Base-by-base conservation (phyloP, 2,797 vertebrate species). In the Oreochromis mossambicus region DNA sequence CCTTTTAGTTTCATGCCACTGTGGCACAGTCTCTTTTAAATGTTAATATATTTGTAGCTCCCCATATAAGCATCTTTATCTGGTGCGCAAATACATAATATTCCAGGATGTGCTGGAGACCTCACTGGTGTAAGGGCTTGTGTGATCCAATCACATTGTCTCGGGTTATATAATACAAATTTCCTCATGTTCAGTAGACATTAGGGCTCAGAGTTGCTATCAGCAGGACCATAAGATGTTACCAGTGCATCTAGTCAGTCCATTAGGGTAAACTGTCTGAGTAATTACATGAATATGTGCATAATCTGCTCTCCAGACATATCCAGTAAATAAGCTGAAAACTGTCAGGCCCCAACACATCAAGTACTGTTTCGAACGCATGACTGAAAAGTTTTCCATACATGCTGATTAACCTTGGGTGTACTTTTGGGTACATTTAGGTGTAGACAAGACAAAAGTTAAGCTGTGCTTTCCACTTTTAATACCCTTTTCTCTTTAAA, bases 201-300 rank as follows among this genome's bases (percentile, higher is more conserved):
- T 83, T 32, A 83, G 78, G n/a, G 12, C 41, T 54, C 9, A 21
- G 26, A 41, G 63, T 58, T 82, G 75, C 79, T 78, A 81, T 32
- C 43, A 61, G 9, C 66, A 36, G 52, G 70, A 86, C 58, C 21
- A 80, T 63, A 50, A 83, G 36, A 36, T 80, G 15, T 32, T 79
- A 76, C 9, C 48, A 77, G 34, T 38, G 10, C 84, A 87, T 79
- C 81, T 54, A 81, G 87, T 90, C 48, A 13, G 55, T n/a, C 86
- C 73, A 86, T 91, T 82, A 84, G 48, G 21, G 2, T 77, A 43
- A 86, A 84, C 21, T 77, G 61, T 75, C 8, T 76, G 41, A 8
- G 52, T 76, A 87, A 86, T 82, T 75, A 83, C 56, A 61, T 24
- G 21, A 68, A 68, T 43, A 68, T 21, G 26, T 77, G 77, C 70